Evolutionary conservation across 2,113 vertebrate genomes (phyloP).

Genomic region (Sorex fumeus): DNA sequence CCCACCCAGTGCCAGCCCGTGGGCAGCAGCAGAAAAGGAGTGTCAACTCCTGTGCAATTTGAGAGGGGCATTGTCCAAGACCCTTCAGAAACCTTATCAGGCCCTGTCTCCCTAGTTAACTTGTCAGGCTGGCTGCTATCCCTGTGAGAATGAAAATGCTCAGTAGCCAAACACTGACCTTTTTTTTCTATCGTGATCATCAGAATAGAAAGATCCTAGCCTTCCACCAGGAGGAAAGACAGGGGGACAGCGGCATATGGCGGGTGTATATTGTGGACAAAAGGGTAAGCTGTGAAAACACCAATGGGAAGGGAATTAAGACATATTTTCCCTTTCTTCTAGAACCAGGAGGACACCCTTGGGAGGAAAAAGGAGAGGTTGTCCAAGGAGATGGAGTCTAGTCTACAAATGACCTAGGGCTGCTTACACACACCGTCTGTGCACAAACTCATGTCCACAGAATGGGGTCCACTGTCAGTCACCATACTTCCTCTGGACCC

Average conservation of each 20-base stretch:
- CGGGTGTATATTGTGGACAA: neutral
- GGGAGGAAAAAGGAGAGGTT: neutral
- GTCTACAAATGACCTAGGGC: neutral
- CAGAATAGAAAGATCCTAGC: neutral
- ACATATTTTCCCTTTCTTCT: neutral
- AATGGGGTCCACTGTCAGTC: neutral
- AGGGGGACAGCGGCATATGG: neutral
- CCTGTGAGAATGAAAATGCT: neutral
- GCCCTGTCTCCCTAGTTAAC: constrained; percentile 48
- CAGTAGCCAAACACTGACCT: neutral
- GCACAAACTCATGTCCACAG: neutral
- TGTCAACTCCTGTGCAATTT: neutral
- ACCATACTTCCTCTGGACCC: neutral
- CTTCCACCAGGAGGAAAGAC: neutral
- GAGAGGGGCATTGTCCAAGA: too few relatives aligned
- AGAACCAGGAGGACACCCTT: neutral
- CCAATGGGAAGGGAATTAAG: neutral
- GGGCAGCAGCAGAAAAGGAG: neutral
- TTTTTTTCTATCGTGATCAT: constrained; percentile 34
- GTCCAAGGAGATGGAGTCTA: neutral
- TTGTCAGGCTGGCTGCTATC: constrained; percentile 13
- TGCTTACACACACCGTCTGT: neutral
- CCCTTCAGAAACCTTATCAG: constrained; percentile 15
- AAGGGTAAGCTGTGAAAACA: neutral
- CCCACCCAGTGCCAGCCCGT: neutral